Evolutionary conservation across 2,113 vertebrate genomes (phyloP).

Genomic region (Egretta garzetta): DNA sequence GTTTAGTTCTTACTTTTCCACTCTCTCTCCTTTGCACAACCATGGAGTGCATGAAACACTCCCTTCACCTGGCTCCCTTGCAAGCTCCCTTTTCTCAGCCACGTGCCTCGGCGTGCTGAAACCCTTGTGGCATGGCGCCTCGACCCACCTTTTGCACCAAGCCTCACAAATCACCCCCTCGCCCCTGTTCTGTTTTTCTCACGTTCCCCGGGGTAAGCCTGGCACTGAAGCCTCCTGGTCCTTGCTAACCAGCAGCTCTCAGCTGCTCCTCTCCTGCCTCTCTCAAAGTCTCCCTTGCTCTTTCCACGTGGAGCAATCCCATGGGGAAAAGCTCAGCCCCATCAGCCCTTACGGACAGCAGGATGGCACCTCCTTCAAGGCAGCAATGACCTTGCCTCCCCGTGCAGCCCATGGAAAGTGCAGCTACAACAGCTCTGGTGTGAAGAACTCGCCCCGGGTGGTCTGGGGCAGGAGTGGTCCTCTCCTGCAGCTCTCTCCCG

Average conservation of each 20-base stretch:
- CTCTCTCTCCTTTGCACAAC: background rate
- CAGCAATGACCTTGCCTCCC: background rate
- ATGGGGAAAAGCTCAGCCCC: background rate
- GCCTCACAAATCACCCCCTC: background rate
- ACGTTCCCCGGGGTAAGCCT: accelerated
- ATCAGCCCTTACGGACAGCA: accelerated
- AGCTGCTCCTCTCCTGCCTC: background rate
- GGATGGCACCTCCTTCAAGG: accelerated
- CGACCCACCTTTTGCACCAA: background rate
- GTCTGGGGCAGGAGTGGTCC: background rate
- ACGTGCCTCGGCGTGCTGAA: accelerated
- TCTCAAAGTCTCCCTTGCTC: background rate
- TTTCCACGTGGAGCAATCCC: background rate
- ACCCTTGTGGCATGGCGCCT: accelerated
- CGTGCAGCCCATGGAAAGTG: background rate
- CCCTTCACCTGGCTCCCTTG: background rate
- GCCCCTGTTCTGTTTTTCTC: background rate
- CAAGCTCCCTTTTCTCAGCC: background rate
- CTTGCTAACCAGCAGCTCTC: background rate
- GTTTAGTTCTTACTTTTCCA: background rate
- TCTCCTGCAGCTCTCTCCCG: background rate
- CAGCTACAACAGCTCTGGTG: accelerated
- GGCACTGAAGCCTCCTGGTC: background rate
- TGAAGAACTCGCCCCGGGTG: accelerated
- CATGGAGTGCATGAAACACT: background rate